Conservation (phyloP, 2,113 vertebrate genomes). For the human (Homo sapiens) region DNA sequence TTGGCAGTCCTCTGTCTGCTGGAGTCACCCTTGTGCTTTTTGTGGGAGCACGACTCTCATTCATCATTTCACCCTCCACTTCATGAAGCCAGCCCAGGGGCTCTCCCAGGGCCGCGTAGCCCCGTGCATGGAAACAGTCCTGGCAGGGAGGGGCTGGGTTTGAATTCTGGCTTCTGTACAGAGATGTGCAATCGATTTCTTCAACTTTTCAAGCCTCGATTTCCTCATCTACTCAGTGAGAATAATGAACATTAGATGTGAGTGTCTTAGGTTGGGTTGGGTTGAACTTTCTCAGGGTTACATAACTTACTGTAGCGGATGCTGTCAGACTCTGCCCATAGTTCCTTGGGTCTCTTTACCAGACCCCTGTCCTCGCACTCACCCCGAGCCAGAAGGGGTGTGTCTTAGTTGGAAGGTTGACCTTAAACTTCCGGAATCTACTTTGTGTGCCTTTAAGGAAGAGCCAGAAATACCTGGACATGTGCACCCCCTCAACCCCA, state of each 20-base stretch:
- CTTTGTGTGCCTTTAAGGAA: background rate
- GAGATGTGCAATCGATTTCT: background rate
- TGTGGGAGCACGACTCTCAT: background rate
- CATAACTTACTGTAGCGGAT: background rate
- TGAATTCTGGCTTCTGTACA: background rate
- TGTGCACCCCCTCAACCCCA: too few species aligned
- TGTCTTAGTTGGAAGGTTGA: background rate
- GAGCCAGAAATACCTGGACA: background rate
- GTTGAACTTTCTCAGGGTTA: background rate
- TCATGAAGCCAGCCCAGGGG: background rate
- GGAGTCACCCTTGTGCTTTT: background rate
- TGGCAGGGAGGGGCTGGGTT: background rate
- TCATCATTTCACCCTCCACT: background rate
- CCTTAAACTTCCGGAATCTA: background rate
- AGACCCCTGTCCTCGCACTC: background rate
- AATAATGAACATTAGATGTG: background rate
- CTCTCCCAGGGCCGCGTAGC: background rate
- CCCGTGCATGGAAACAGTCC: too few species aligned
- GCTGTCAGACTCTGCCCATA: too few species aligned
- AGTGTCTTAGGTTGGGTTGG: background rate
- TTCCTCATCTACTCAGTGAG: background rate
- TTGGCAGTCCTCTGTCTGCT: background rate
- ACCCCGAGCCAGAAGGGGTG: background rate
- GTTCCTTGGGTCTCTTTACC: background rate
- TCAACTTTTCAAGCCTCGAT: background rate